These are phyloP conservation scores for Platycnemis pennipes DNA, from an alignment of 2,888 invertebrate genomes.

Conservation along the genomic window DNA sequence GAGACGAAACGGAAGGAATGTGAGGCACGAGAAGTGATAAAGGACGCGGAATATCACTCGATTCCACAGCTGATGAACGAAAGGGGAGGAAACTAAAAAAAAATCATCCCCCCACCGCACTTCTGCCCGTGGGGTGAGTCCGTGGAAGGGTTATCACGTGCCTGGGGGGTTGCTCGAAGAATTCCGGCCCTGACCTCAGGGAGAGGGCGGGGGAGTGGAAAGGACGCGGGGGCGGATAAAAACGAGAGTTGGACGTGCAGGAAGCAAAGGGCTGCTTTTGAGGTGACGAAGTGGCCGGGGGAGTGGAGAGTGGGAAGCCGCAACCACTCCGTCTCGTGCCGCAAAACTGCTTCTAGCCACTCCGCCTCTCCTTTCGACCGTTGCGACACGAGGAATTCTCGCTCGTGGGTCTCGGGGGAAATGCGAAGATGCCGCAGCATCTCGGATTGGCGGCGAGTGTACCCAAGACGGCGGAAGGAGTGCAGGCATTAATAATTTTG, in stretches of 20 bases:
- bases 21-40: too few species aligned
- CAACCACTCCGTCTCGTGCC: neutral
- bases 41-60: too few species aligned
- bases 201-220: neutral
- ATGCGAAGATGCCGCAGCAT: too few species aligned
- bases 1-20: too few species aligned
- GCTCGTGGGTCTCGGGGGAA: too few species aligned
- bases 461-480: too few species aligned
- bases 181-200: neutral
- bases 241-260: neutral
- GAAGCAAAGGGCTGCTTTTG: neutral
- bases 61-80: neutral
- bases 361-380: neutral
- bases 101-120: too few species aligned
- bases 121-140: neutral
- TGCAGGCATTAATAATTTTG: too few species aligned
- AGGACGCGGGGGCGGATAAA: neutral
- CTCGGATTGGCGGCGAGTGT: too few species aligned
- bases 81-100: neutral
- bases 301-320: too few species aligned
- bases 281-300: too few species aligned
- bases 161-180: neutral
- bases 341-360: neutral
- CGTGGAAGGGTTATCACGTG: too few species aligned
- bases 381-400: neutral